Evolutionary conservation across 92 coral and sea anemone species (phyloP), one percentile per base, ranked within the genome.

Genomic region (Ricordea florida): DNA sequence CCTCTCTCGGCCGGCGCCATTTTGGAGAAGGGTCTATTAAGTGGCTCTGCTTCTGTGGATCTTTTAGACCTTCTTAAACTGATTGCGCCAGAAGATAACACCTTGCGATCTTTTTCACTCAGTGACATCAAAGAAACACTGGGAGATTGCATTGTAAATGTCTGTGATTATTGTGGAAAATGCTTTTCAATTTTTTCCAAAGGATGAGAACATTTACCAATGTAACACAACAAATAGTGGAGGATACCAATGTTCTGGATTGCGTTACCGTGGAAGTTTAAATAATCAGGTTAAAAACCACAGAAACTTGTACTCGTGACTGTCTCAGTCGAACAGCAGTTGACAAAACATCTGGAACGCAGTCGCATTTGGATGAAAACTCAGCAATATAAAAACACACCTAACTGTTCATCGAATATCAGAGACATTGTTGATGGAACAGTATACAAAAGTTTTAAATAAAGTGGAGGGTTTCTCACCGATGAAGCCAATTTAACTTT

Each of bases 401-500:
- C 69, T 62, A 57, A 14, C 52, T 25, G 53, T 28, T 78, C 45
- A 9, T 10, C 57, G 28, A 70, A 32, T 33, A 43, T 79, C 24
- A 56, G 69, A 4, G 85, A 84, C 47, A 51, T 84, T 33, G 65
- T 52, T 13, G 85, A 77, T 69, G 89, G 85, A 30, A 53, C 33
- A 28, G 63, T 22, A 8, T 84, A 77, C 40, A 32, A 24, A 23
- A 61, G 51, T 11, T 46, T 60, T 5, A 64, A 67, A 40, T 10
- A 77, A 65, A 18, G 9, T 43, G 79, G 72, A 44, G 52, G 51
- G 37, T 55, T 82, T 66, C 75, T 82, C 0, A 29, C 49, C 50
- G 43, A 48, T 17, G 42, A 35, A 27, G 51, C 33, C 24, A 48
- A 80, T 27, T 46, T 84, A 37, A 75, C 62, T 34, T 24, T 76